These are phyloP conservation scores for Erpetoichthys calabaricus DNA, from an alignment of 2,797 vertebrate genomes.

Conservation along the genomic window DNA sequence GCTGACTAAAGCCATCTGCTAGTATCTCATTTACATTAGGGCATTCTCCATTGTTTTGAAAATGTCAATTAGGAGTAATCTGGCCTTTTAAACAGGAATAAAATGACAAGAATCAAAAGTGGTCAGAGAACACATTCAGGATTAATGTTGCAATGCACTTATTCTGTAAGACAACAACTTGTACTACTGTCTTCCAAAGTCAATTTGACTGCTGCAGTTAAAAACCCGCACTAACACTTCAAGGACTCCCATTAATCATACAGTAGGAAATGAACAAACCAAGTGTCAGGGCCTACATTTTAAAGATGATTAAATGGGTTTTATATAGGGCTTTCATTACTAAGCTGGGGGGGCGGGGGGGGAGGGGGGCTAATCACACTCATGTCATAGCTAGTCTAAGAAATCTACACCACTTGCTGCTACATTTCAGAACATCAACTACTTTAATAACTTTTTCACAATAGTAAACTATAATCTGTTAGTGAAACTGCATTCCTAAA, in stretches of 20 bases:
- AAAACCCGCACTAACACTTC: neutral
- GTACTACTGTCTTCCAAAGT: neutral
- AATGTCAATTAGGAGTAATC: neutral
- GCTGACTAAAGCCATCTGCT: too few species aligned
- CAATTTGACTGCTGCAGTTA: neutral
- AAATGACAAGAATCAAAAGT: neutral
- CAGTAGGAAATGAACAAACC: neutral
- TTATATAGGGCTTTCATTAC: neutral
- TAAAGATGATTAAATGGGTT: neutral
- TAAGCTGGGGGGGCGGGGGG: neutral
- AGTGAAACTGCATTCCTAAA: too few species aligned
- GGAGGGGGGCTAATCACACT: neutral
- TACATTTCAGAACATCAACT: too few species aligned
- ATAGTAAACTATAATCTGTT: too few species aligned
- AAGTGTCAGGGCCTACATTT: neutral
- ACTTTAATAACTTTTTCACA: too few species aligned
- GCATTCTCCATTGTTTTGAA: neutral
- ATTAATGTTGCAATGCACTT: slow-evolving; percentile 1
- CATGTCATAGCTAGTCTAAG: neutral
- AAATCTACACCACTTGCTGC: neutral
- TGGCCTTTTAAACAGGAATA: neutral
- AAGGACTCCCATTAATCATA: neutral
- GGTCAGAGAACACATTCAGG: neutral
- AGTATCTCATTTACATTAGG: too few species aligned
- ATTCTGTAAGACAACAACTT: neutral